Conservation (phyloP, 2,113 vertebrate species). For the Paramisgurnus dabryanus region DNA sequence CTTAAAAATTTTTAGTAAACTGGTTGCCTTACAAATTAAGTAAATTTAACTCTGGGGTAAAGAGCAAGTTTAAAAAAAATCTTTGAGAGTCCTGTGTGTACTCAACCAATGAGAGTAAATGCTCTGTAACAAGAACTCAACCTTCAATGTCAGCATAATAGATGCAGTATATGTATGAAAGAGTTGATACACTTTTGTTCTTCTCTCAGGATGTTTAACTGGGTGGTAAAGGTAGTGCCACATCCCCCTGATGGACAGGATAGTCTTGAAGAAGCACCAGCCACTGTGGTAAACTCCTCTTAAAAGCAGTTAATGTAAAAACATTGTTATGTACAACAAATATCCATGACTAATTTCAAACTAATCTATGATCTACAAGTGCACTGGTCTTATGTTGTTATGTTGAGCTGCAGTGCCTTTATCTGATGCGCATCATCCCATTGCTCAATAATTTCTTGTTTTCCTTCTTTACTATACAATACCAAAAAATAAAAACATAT, state of each 20-base stretch:
- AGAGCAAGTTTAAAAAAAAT: too few relatives aligned
- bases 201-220: slow-evolving; percentile 64
- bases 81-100: too few relatives aligned
- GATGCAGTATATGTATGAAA: neutral
- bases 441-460: neutral
- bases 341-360: neutral
- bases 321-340: neutral
- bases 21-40: too few relatives aligned
- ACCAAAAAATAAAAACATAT: too few relatives aligned
- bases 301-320: neutral
- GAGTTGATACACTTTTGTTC: neutral
- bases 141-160: neutral
- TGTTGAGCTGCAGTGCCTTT: too few relatives aligned
- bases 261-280: slow-evolving; percentile 13
- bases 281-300: neutral
- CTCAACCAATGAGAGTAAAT: too few relatives aligned
- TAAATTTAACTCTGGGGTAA: too few relatives aligned
- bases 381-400: too few relatives aligned
- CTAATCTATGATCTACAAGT: too few relatives aligned
- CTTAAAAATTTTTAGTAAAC: too few relatives aligned
- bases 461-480: neutral
- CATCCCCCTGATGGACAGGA: slow-evolving; percentile 48
- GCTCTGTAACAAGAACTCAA: too few relatives aligned
- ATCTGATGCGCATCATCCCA: too few relatives aligned
- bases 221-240: slow-evolving; percentile 64